Evolutionary conservation across 2,797 vertebrate genomes (phyloP).

Genomic region (Selene dorsalis): DNA sequence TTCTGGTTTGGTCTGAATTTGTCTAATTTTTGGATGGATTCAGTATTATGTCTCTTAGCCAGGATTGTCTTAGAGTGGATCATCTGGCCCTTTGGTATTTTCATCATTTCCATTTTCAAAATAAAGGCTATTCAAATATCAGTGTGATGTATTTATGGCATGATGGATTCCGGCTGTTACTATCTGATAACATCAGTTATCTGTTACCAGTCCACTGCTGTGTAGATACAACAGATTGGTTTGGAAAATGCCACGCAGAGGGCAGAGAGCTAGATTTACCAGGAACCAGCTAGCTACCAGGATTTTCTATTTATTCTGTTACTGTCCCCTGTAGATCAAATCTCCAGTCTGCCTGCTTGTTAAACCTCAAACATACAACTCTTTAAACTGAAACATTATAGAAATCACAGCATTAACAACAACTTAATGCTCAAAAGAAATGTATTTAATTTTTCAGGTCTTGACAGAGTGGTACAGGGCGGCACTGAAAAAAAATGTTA

Average conservation of each 20-base stretch:
- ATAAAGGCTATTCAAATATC: too few species aligned
- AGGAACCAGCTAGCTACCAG: too few species aligned
- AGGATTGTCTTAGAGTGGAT: not conserved
- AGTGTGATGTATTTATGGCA: too few species aligned
- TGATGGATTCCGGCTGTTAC: too few species aligned
- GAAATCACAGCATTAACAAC: not conserved
- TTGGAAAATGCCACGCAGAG: too few species aligned
- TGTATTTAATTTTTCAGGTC: slow-evolving; percentile 16
- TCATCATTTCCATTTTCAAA: too few species aligned
- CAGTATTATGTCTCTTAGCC: not conserved
- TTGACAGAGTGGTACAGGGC: not conserved
- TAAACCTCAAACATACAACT: not conserved
- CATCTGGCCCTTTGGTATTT: not conserved
- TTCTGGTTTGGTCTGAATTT: not conserved
- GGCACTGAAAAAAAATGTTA: not conserved
- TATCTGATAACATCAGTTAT: too few species aligned
- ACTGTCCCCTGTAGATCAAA: not conserved
- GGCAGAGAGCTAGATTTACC: too few species aligned
- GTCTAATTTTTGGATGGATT: not conserved
- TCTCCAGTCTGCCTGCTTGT: not conserved
- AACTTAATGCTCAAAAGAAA: slow-evolving; percentile 8
- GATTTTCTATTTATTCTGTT: too few species aligned
- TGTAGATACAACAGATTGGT: too few species aligned
- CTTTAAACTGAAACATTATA: not conserved
- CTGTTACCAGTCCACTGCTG: too few species aligned